Conservation (phyloP, 1,140 invertebrate genomes). For the Spodoptera frugiperda region DNA sequence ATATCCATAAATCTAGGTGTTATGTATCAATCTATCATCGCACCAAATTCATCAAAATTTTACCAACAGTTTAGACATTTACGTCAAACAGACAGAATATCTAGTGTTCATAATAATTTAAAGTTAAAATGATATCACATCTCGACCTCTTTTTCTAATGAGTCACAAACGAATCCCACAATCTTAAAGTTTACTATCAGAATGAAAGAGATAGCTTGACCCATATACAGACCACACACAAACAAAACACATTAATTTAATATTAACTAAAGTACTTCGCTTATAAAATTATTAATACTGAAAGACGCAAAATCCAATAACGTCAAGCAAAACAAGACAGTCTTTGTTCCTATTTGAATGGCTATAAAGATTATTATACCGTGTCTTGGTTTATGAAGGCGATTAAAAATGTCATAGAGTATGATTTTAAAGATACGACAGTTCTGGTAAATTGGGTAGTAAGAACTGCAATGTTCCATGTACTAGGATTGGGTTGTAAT, state of each 20-base stretch:
- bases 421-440: not conserved
- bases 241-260: not conserved
- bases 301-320: slow-evolving; percentile 52
- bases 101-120: too few relatives aligned
- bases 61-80: too few relatives aligned
- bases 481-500: too few relatives aligned
- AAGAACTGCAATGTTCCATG: not conserved
- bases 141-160: too few relatives aligned
- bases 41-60: too few relatives aligned
- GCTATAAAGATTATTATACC: slow-evolving; percentile 57
- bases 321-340: slow-evolving; percentile 64
- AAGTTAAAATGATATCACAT: too few relatives aligned
- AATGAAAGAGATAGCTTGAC: slow-evolving; percentile 1
- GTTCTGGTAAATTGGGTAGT: not conserved
- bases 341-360: slow-evolving; percentile 52
- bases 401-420: slow-evolving; percentile 49
- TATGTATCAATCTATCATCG: too few relatives aligned
- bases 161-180: too few relatives aligned
- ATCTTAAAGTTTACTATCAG: not conserved
- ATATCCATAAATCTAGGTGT: too few relatives aligned
- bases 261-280: slow-evolving; percentile 16
- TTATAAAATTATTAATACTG: not conserved
- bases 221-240: slow-evolving; percentile 6
- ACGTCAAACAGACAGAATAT: too few relatives aligned
- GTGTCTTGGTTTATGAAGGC: slow-evolving; percentile 45